phyloP scores from a whole-genome alignment of 2,888 invertebrate species.

The Tricholauxania praeusta region DNA sequence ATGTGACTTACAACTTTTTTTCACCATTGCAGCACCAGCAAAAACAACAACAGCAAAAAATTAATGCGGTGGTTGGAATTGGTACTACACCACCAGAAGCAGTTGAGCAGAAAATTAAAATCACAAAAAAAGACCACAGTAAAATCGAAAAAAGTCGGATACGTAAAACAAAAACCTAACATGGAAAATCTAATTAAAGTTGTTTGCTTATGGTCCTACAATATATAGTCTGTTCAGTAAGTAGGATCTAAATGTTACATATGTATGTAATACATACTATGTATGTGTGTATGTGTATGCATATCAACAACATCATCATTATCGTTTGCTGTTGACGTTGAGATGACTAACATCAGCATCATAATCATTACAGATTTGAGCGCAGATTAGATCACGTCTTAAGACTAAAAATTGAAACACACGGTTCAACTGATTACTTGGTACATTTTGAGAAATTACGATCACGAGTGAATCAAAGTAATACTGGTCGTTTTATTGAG shows the following conservation, averaged over 20 bases:
- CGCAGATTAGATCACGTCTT: background rate
- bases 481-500: too few species aligned
- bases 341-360: background rate
- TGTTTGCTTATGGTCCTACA: background rate
- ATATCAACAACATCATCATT: background rate
- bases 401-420: too few species aligned
- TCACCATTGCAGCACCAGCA: conserved; percentile 10
- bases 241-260: too few species aligned
- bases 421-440: too few species aligned
- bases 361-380: conserved; percentile 4
- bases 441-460: too few species aligned
- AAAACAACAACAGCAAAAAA: conserved; percentile 18
- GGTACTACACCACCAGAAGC: conserved; percentile 13
- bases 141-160: conserved; percentile 10
- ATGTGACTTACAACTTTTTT: conserved; percentile 38
- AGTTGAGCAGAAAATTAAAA: conserved; percentile 44
- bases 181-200: conserved; percentile 38
- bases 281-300: too few species aligned
- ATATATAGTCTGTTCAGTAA: too few species aligned
- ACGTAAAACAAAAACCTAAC: background rate
- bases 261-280: too few species aligned
- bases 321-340: background rate
- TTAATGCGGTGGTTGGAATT: background rate
- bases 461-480: too few species aligned
- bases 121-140: conserved; percentile 19